A percentile compares a stretch with the other conserved stretches of the same genome.
Evolutionary conservation across 2,888 invertebrate genomes (phyloP).

Genomic region (Pollenia angustigena): DNA sequence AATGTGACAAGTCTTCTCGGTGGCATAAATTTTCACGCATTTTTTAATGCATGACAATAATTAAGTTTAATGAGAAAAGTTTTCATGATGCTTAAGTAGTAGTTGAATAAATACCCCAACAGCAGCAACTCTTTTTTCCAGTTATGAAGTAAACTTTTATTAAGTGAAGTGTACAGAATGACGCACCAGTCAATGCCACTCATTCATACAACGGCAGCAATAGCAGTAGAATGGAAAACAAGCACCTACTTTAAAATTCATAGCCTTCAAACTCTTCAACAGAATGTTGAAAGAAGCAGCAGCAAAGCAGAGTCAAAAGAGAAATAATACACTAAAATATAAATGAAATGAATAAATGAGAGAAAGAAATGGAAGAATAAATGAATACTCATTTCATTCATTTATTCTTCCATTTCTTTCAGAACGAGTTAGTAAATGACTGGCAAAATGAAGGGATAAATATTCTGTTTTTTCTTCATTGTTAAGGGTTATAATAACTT

Average conservation of each 20-base stretch:
- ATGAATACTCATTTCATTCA: no score
- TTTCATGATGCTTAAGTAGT: slow-evolving; percentile 41
- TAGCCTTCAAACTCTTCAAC: slow-evolving; percentile 19
- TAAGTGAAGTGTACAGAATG: slow-evolving; percentile 51
- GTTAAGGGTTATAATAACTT: slow-evolving; percentile 40
- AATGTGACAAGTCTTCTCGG: slow-evolving; percentile 72
- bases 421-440: background rate
- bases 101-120: background rate
- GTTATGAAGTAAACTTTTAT: slow-evolving; percentile 61
- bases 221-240: background rate
- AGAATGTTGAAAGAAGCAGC: background rate
- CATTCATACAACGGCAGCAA: background rate
- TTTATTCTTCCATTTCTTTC: no score
- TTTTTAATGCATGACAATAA: slow-evolving; percentile 73
- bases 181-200: slow-evolving; percentile 51
- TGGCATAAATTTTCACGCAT: slow-evolving; percentile 73
- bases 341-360: slow-evolving; percentile 62
- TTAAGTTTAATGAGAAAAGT: slow-evolving; percentile 74
- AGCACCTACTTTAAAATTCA: slow-evolving; percentile 32
- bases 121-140: slow-evolving; percentile 43
- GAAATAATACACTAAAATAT: slow-evolving; percentile 53
- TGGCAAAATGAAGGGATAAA: slow-evolving; percentile 15
- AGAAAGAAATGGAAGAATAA: background rate
- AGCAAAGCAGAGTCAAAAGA: background rate
- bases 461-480: background rate